Evolutionary conservation across 1,140 invertebrate genomes (phyloP), one percentile per base, ranked within the genome.

Genomic region (Aricia agestis): DNA sequence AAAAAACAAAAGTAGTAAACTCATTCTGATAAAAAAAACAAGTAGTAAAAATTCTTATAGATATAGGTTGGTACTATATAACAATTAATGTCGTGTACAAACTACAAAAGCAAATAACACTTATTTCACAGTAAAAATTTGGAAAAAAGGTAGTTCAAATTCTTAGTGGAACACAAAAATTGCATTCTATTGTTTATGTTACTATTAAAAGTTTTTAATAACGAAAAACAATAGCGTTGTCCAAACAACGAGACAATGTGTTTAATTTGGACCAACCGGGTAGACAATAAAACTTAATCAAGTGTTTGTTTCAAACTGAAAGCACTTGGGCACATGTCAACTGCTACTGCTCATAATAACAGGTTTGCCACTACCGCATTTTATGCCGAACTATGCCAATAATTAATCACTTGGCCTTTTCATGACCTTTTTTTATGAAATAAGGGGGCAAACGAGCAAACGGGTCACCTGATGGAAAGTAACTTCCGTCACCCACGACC

Each of bases 281-380:
- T 81, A 81, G 77, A 87, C 83, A 87, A 89, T 87, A 86, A 87
- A 87, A 84, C 74, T 71, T 82, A 85, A 87, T 87, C 84, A 87
- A 83, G 77, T 75, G 70, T 78, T 77, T 76, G 78, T 36, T 36
- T 36, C 36, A 77, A 79, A 82, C 81, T 69, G 57, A 52, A 68
- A 68, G 42, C 67, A 52, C 41, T 57, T 58, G 17, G 19, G 67
- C 85, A 86, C 76, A 81, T 85, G 86, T 85, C 74, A 70, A 70
- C 65, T 52, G 45, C 58, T 45, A 69, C 18, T 63, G 42, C 69
- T 71, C 74, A 67, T 75, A 71, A 75, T 74, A 67, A 76, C 59
- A 63, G 17, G 17, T 71, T 66, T 71, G 42, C 68, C 65, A 68
- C 31, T 31, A 13, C 65, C 19, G 17, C 67, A 67, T 66, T 72